Percentiles rank a stretch among this genome's conserved stretches.
These are phyloP conservation scores for Pteromalus puparum DNA, from an alignment of 1,140 invertebrate genomes.

Conservation along the genomic window DNA sequence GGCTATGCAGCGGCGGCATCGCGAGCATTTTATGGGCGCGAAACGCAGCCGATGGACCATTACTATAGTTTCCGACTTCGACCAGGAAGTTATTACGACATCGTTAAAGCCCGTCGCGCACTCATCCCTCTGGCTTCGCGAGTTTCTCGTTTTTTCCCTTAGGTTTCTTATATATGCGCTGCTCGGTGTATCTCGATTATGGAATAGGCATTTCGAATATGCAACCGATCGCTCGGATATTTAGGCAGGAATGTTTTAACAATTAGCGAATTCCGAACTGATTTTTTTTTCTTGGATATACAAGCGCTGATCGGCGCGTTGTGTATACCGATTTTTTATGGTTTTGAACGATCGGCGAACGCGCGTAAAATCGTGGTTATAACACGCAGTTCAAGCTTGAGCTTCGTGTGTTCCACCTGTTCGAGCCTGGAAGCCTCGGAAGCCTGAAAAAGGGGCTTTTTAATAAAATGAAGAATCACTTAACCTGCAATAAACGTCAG, in stretches of 20 bases:
- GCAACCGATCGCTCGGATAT: background rate
- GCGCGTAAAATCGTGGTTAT: no score
- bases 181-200: background rate
- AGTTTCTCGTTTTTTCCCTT: background rate
- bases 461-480: conserved; percentile 43
- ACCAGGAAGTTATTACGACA: conserved; percentile 68
- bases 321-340: no score
- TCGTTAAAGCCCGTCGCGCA: conserved; percentile 58
- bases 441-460: background rate
- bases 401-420: background rate
- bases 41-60: conserved; percentile 67
- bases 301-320: no score
- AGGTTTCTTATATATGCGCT: background rate
- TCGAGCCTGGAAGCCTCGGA: background rate
- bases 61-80: conserved; percentile 61
- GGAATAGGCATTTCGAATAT: background rate
- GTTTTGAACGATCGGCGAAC: no score
- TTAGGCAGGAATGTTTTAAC: background rate
- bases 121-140: background rate
- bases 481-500: conserved; percentile 44
- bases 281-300: no score
- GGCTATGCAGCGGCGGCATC: conserved; percentile 27
- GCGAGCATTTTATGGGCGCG: conserved; percentile 62
- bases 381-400: background rate
- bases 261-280: background rate